phyloP scores from a whole-genome alignment of 2,888 invertebrate genomes.

The Unio pictorum region DNA sequence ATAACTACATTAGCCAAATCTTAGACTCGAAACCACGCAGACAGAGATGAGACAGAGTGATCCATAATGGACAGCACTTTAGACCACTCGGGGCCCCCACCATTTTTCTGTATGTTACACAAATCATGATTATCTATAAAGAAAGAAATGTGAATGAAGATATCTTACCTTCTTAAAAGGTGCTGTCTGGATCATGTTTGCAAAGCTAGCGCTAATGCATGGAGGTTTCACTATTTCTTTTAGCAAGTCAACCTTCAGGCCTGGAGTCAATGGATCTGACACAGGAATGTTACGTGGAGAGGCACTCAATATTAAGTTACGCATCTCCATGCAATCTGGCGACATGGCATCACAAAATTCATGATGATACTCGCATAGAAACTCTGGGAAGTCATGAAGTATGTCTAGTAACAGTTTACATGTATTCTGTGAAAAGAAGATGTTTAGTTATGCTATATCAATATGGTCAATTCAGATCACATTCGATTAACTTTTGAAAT shows the following conservation, averaged over 20 bases:
- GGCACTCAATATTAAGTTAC: conserved; percentile 97
- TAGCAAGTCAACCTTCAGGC: conserved; percentile 79
- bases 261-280: conserved; percentile 98
- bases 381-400: conserved; percentile 99
- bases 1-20: too few species aligned
- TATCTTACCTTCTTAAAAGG: conserved; percentile 84
- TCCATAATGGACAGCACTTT: too few species aligned
- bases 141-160: background rate
- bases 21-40: too few species aligned
- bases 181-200: conserved; percentile 87
- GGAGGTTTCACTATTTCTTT: conserved; percentile 74
- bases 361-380: conserved; percentile 98
- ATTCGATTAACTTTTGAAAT: background rate
- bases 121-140: too few species aligned
- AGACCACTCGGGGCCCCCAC: too few species aligned
- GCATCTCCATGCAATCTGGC: conserved; percentile 98
- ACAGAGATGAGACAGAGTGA: too few species aligned
- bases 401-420: conserved; percentile 93
- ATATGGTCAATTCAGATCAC: background rate
- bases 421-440: conserved; percentile 75
- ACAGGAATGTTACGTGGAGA: conserved; percentile 98
- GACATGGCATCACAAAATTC: conserved; percentile 99
- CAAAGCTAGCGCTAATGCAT: conserved; percentile 89
- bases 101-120: too few species aligned
- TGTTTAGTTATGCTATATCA: background rate